Conservation (phyloP, 2,113 vertebrate genomes). For the Zonotrichia leucophrys region DNA sequence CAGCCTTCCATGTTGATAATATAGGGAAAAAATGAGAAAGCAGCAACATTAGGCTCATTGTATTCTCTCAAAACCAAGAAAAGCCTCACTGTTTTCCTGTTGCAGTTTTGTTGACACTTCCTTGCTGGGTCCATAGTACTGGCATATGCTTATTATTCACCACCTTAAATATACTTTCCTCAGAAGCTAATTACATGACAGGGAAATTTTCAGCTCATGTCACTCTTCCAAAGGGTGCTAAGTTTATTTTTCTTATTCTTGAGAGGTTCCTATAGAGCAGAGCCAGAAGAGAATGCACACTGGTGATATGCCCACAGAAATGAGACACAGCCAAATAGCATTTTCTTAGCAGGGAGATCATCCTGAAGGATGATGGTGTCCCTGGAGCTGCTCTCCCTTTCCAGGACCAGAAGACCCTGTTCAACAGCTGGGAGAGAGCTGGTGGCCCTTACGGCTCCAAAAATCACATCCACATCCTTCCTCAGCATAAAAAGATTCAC, state of each 20-base stretch:
- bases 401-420: neutral
- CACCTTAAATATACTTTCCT: neutral
- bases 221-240: neutral
- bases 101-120: neutral
- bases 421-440: neutral
- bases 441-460: rapidly evolving
- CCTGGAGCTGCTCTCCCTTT: neutral
- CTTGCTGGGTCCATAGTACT: neutral
- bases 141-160: neutral
- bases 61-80: neutral
- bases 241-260: neutral
- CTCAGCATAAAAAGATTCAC: neutral
- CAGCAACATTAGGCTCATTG: neutral
- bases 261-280: neutral
- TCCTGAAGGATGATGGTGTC: neutral
- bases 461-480: neutral
- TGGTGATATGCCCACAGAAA: rapidly evolving
- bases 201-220: neutral
- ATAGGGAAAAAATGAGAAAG: conserved; percentile 30
- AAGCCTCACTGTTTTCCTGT: neutral
- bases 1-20: conserved; percentile 13
- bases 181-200: neutral
- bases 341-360: neutral
- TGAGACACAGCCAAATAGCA: rapidly evolving
- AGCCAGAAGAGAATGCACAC: neutral